A percentile compares a stretch with the other conserved stretches of the same genome.
These are phyloP conservation scores for Sphaeramia orbicularis DNA, from an alignment of 2,797 vertebrate species.

Conservation along the genomic window DNA sequence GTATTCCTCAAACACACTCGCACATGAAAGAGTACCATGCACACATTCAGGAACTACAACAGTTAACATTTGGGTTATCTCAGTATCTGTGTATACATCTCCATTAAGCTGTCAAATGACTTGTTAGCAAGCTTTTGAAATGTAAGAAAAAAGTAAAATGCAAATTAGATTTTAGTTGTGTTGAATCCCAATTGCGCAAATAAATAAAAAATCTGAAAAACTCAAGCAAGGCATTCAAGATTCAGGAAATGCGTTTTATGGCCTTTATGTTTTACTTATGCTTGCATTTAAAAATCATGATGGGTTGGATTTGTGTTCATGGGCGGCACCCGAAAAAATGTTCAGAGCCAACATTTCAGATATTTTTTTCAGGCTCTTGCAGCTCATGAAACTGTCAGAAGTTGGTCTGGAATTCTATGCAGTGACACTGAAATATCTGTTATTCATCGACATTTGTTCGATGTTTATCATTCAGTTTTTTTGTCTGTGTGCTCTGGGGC, in stretches of 20 bases:
- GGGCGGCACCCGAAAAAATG: background rate
- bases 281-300: slow-evolving; percentile 22
- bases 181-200: slow-evolving; percentile 28
- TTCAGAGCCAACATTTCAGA: slow-evolving; percentile 23
- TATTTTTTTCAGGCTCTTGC: slow-evolving; percentile 4
- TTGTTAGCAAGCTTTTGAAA: slow-evolving; percentile 39
- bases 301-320: slow-evolving; percentile 28
- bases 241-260: slow-evolving; percentile 3
- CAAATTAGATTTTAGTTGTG: slow-evolving; percentile 43
- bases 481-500: too few species aligned
- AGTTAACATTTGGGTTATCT: slow-evolving; percentile 38
- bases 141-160: slow-evolving; percentile 39
- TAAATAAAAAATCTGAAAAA: background rate
- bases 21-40: slow-evolving; percentile 43
- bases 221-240: slow-evolving; percentile 3
- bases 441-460: background rate
- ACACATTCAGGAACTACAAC: slow-evolving; percentile 31
- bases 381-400: slow-evolving; percentile 22
- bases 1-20: slow-evolving; percentile 27
- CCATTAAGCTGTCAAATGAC: slow-evolving; percentile 58
- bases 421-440: slow-evolving; percentile 6
- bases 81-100: slow-evolving; percentile 32
- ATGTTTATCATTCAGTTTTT: too few species aligned
- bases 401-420: slow-evolving; percentile 1
- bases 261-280: slow-evolving; percentile 22